Evolutionary conservation across 92 coral and sea anemone species (phyloP).

Genomic region (Porites rus): DNA sequence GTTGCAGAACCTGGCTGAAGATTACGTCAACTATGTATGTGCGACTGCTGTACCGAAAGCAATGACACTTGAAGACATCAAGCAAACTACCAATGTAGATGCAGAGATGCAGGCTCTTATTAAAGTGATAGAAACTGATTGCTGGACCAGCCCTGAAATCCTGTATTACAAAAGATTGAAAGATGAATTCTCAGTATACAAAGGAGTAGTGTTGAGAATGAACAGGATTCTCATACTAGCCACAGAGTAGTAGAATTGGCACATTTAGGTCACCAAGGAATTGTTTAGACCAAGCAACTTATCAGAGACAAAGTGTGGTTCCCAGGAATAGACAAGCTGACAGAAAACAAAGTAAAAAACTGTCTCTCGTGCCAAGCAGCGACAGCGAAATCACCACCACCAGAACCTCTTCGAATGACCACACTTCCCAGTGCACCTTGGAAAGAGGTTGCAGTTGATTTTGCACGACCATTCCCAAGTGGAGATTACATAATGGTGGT

Average conservation of each 20-base stretch:
- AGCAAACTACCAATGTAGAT: slow-evolving; percentile 56
- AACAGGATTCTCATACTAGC: no score
- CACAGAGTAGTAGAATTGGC: no score
- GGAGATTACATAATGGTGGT: slow-evolving; percentile 70
- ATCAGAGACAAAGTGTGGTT: no score
- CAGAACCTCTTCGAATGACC: slow-evolving; percentile 54
- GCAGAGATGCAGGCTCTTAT: slow-evolving; percentile 57
- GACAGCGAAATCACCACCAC: slow-evolving; percentile 52
- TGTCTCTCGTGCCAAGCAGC: slow-evolving; percentile 6
- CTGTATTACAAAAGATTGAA: no score
- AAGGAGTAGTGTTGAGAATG: no score
- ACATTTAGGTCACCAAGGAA: no score
- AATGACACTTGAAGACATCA: slow-evolving; percentile 50
- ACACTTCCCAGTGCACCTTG: slow-evolving; percentile 57
- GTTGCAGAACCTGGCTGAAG: slow-evolving; percentile 41
- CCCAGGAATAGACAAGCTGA: no score
- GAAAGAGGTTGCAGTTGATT: slow-evolving; percentile 56
- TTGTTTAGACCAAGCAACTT: no score
- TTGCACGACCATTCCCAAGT: slow-evolving; percentile 75
- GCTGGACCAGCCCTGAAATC: slow-evolving; percentile 45
- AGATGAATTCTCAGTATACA: slow-evolving; percentile 30
- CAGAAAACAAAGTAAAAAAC: no score
- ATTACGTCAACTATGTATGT: slow-evolving; percentile 31
- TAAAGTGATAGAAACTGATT: slow-evolving; percentile 65
- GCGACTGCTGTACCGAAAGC: slow-evolving; percentile 43